These are phyloP conservation scores for Unio delphinus DNA, from an alignment of 2,888 invertebrate genomes.

Conservation along the genomic window DNA sequence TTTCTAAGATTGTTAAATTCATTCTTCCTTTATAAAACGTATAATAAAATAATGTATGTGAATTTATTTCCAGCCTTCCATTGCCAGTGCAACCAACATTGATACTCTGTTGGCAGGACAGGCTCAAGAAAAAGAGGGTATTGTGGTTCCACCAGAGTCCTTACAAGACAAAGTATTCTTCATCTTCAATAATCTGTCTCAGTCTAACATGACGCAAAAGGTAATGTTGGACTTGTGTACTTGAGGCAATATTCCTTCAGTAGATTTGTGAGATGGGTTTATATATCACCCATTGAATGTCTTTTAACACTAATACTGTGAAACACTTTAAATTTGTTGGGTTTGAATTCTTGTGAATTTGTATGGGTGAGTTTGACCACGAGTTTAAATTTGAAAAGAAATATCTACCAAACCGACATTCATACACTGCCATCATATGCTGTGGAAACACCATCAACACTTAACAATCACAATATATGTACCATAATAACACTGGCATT, in stretches of 20 bases:
- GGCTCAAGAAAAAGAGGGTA: constrained; percentile 76
- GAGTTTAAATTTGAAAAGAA: too few relatives aligned
- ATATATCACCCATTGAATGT: background rate
- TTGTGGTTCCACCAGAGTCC: constrained; percentile 90
- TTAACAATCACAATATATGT: too few relatives aligned
- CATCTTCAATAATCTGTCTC: constrained; percentile 98
- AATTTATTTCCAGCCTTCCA: constrained; percentile 79
- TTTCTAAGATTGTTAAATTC: too few relatives aligned
- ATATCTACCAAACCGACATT: too few relatives aligned
- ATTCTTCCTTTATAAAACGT: too few relatives aligned
- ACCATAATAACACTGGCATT: too few relatives aligned
- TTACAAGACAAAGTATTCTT: constrained; percentile 99
- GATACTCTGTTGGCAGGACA: constrained; percentile 96
- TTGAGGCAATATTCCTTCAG: background rate
- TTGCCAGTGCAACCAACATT: constrained; percentile 97
- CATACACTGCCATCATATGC: too few relatives aligned
- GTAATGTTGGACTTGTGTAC: constrained; percentile 53
- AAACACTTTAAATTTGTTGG: too few relatives aligned
- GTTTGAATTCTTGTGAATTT: too few relatives aligned
- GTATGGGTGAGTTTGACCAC: too few relatives aligned
- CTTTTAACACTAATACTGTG: background rate
- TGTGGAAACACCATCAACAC: too few relatives aligned
- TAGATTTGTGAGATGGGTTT: too few relatives aligned
- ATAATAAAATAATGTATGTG: background rate
- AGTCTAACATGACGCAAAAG: constrained; percentile 93